Conservation (phyloP, 2,113 vertebrate genomes). For the Myodes glareolus region DNA sequence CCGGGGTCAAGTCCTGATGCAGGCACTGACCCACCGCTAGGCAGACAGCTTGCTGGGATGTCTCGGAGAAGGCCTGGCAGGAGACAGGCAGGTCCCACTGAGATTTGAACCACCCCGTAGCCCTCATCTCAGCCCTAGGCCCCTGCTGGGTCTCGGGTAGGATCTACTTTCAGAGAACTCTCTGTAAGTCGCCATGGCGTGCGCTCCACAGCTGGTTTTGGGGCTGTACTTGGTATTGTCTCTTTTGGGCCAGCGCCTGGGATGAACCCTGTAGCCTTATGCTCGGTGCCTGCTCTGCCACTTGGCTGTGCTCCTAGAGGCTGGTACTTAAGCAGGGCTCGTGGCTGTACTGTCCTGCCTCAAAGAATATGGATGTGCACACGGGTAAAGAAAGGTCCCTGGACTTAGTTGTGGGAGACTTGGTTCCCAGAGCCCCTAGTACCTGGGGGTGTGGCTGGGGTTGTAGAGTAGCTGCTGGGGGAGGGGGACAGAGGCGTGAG, state of each 20-base stretch:
- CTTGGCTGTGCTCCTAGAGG: background rate
- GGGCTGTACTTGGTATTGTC: no score
- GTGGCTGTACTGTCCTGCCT: background rate
- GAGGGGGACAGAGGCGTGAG: background rate
- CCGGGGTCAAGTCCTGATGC: background rate
- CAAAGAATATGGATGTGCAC: background rate
- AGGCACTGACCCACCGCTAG: background rate
- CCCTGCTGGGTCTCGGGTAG: background rate
- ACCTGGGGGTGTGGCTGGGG: background rate
- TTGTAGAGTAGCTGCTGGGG: background rate
- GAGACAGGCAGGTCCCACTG: background rate
- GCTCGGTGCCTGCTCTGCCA: background rate
- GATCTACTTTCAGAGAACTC: background rate
- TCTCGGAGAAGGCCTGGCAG: background rate
- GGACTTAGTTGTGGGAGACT: background rate
- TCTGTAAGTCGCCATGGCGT: accelerated
- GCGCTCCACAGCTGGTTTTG: background rate
- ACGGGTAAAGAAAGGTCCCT: background rate
- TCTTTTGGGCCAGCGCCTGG: background rate
- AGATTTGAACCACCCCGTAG: background rate
- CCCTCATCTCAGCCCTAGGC: background rate
- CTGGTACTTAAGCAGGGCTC: background rate
- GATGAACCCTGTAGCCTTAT: background rate
- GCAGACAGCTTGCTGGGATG: background rate
- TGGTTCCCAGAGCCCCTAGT: background rate